Evolutionary conservation across 2,797 vertebrate species (phyloP).

Genomic region (Anguilla megastoma): DNA sequence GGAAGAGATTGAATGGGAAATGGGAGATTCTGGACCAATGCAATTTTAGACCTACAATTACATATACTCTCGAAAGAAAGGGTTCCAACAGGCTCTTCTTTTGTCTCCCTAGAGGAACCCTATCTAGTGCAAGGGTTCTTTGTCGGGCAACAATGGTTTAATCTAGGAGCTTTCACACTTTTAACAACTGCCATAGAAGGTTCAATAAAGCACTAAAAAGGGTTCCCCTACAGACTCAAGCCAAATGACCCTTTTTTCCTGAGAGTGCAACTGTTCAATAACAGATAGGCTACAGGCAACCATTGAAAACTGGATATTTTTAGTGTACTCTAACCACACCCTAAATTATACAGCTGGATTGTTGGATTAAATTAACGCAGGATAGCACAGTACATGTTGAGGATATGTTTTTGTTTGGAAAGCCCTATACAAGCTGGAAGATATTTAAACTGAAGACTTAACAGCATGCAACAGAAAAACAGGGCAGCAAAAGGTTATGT

Average conservation of each 20-base stretch:
- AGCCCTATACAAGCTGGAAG: not conserved
- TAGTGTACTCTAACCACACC: not conserved
- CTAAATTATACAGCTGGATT: no score
- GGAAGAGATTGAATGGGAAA: not conserved
- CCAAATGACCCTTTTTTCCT: not conserved
- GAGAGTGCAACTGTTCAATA: not conserved
- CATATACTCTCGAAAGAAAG: not conserved
- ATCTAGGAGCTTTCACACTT: no score
- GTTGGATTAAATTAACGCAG: not conserved
- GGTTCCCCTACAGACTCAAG: not conserved
- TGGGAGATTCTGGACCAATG: not conserved
- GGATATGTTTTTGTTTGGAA: not conserved
- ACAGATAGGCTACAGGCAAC: not conserved
- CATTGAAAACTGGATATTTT: not conserved
- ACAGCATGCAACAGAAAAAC: not conserved
- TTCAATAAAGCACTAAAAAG: not conserved
- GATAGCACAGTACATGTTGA: not conserved
- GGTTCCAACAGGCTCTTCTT: not conserved
- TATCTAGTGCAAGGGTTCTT: not conserved
- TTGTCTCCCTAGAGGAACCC: not conserved
- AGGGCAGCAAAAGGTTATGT: not conserved
- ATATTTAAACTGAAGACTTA: not conserved
- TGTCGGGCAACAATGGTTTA: no score
- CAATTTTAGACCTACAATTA: not conserved
- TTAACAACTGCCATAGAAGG: no score